Evolutionary conservation across 2,113 vertebrate species (phyloP).

Genomic region (Salvelinus alpinus): DNA sequence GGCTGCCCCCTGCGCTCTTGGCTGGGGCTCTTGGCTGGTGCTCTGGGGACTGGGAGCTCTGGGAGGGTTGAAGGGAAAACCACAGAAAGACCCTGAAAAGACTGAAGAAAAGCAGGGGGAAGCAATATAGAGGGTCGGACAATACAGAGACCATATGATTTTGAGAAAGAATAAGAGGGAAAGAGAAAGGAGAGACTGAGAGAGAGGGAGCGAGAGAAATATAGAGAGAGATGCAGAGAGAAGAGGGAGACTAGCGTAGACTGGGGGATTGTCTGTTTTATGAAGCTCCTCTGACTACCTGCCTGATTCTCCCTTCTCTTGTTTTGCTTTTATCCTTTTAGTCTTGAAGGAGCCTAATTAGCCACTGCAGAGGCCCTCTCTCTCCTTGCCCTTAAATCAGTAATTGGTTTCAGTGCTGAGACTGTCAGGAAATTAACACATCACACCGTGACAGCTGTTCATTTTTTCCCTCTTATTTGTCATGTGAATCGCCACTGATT

Average conservation of each 20-base stretch:
- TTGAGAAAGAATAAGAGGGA: constrained; percentile 21
- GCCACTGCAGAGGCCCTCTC: constrained; percentile 89
- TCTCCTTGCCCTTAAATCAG: constrained; percentile 98
- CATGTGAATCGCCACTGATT: constrained; percentile 95
- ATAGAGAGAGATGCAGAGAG: constrained; percentile 1
- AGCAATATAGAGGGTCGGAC: background rate
- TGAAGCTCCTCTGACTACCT: constrained; percentile 77
- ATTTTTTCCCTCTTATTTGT: constrained; percentile 94
- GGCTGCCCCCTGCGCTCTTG: constrained; percentile 57
- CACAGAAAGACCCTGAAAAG: background rate
- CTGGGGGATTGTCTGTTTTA: constrained; percentile 55
- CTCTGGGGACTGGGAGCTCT: constrained; percentile 62
- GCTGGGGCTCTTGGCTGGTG: constrained; percentile 68
- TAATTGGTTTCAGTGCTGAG: constrained; percentile 98
- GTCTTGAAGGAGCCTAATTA: constrained; percentile 98
- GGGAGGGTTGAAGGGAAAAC: background rate
- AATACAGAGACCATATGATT: background rate
- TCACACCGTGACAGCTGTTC: constrained; percentile 99
- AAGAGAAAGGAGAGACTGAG: background rate
- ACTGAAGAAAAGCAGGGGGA: background rate
- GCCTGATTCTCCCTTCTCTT: constrained; percentile 78
- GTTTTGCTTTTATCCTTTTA: constrained; percentile 97
- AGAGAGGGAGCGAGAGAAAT: background rate
- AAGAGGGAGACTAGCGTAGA: constrained; percentile 1
- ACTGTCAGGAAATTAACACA: constrained; percentile 99